Evolutionary conservation across 2,888 invertebrate species (phyloP).

Genomic region (Eurois occulta): DNA sequence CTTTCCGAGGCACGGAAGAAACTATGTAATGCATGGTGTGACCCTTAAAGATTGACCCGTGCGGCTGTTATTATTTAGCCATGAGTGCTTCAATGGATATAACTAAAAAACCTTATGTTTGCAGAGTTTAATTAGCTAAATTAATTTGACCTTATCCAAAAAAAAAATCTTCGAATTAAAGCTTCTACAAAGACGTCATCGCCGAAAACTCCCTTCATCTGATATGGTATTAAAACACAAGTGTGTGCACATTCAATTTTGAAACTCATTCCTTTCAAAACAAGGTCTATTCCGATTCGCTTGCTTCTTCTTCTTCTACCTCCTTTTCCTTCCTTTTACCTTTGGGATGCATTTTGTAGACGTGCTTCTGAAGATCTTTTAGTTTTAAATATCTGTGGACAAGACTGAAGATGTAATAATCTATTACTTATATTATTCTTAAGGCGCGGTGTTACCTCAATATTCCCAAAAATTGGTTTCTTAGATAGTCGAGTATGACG

Average conservation of each 20-base stretch:
- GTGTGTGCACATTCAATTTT: conserved; percentile 42
- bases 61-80: neutral
- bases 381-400: conserved; percentile 77
- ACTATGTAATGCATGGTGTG: neutral
- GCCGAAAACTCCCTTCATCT: neutral
- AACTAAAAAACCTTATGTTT: too few species aligned
- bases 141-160: neutral
- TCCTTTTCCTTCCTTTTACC: conserved; percentile 71
- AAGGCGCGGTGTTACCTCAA: too few species aligned
- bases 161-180: neutral
- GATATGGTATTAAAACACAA: conserved; percentile 47
- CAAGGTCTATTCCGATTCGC: conserved; percentile 65
- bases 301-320: conserved; percentile 62
- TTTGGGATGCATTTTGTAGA: conserved; percentile 82
- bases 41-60: neutral
- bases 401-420: neutral
- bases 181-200: conserved; percentile 15
- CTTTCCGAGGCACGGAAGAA: neutral
- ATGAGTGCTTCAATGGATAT: neutral
- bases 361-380: conserved; percentile 82
- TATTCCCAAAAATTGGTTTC: too few species aligned
- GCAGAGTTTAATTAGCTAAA: neutral
- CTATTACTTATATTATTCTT: too few species aligned
- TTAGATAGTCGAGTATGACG: too few species aligned
- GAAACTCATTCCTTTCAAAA: conserved; percentile 42